Percentiles rank a stretch among this genome's conserved stretches.
phyloP scores from a whole-genome alignment of 2,888 invertebrate species.

The Andrena marginata region DNA sequence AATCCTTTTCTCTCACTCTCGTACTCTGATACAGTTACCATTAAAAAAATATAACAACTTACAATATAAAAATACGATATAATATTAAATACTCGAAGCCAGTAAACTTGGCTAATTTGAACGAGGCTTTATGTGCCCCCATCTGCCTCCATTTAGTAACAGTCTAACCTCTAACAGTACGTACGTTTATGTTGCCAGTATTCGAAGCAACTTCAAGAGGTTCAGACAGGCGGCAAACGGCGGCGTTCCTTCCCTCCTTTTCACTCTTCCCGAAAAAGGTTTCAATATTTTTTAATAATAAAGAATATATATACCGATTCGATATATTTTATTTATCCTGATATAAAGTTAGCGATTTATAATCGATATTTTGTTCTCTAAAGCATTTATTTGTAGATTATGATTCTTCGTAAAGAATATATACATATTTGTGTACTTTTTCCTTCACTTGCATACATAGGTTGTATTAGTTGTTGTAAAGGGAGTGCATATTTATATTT shows the following conservation, averaged over 20 bases:
- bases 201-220: not conserved
- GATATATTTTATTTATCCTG: not conserved
- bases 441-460: too few relatives aligned
- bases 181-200: not conserved
- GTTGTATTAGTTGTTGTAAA: too few relatives aligned
- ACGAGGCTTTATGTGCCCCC: too few relatives aligned
- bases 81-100: too few relatives aligned
- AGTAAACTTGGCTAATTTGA: too few relatives aligned
- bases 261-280: not conserved
- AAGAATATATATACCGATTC: not conserved
- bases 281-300: not conserved
- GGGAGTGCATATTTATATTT: too few relatives aligned
- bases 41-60: too few relatives aligned
- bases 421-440: not conserved
- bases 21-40: too few relatives aligned
- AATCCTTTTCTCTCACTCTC: too few relatives aligned
- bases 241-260: not conserved
- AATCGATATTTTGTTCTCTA: not conserved
- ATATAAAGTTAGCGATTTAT: not conserved
- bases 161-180: too few relatives aligned
- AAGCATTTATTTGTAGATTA: not conserved
- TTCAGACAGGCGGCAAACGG: constrained; percentile 27
- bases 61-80: too few relatives aligned
- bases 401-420: not conserved
- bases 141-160: too few relatives aligned